Evolutionary conservation across 2,888 invertebrate genomes (phyloP), one percentile per base, ranked within the genome.

Genomic region (Andrena camellia): DNA sequence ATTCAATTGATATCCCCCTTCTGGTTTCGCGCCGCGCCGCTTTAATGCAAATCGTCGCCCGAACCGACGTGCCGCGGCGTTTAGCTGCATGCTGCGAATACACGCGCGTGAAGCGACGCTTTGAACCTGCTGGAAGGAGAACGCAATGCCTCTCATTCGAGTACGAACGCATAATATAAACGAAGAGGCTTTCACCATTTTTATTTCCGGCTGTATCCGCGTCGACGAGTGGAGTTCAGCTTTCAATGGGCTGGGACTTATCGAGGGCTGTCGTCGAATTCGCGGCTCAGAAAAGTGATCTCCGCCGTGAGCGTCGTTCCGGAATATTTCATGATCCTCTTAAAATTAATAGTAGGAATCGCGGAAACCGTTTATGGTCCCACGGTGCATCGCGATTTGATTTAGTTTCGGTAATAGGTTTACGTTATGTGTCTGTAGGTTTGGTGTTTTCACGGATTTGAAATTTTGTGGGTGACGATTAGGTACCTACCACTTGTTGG

Each of bases 261-360:
- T 33, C 31, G 59, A 74, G 52, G 31, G 64, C 33, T 35, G 42
- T 81, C 81, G 81, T 81, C 73, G 69, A 74, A 74, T 74, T 66
- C 42, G 57, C 23, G 59, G 50, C 42, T 35, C 81, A 50, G 52
- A 81, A 68, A 66, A 74, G 42, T 81, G 64, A 64, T 31, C 54
- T 48, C 57, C 69, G 54, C 52, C 81, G 48, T 31, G 26, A 72
- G 48, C 62, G 62, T 81, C 67, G 72, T 67, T 80, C 67, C 62
- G 48, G 80, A 67, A 67, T 80, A 78, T 69, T 59, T 70, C 79
- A 70, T 79, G 79, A 70, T 80, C 70, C 79, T 60, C 79, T 80
- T 70, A 60, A 70, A 80, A 79, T 80, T 80, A 78, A 70, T 80
- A 70, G 64, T 66, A 70, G 79, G 70, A 66, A 64, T 70, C 64